These are phyloP conservation scores for Corydoras sp. DNA, from an alignment of 2,113 vertebrate species.

Conservation along the genomic window DNA sequence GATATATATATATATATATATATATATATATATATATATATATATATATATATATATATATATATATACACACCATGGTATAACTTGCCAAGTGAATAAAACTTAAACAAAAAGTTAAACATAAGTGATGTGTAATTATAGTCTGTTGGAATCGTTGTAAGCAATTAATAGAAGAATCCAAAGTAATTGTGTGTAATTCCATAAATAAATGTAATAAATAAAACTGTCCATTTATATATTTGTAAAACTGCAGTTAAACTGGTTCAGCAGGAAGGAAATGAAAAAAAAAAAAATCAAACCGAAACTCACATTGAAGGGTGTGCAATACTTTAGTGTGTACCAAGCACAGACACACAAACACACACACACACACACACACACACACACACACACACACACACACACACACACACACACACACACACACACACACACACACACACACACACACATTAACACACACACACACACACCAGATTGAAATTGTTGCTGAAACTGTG, in stretches of 20 bases:
- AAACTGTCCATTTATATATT: neutral
- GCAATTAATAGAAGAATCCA: too few relatives aligned
- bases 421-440: constrained; percentile 32
- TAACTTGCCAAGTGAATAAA: too few relatives aligned
- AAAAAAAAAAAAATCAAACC: neutral
- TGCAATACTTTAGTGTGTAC: neutral
- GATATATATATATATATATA: too few relatives aligned
- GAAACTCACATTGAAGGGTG: neutral
- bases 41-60: too few relatives aligned
- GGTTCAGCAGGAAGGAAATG: neutral
- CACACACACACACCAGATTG: constrained; percentile 3
- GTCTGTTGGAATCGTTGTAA: too few relatives aligned
- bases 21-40: too few relatives aligned
- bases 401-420: constrained; percentile 19
- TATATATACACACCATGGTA: too few relatives aligned
- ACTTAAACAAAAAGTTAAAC: too few relatives aligned
- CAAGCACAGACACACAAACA: constrained; percentile 26
- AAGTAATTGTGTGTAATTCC: too few relatives aligned
- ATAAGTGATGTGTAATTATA: too few relatives aligned
- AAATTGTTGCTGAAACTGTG: constrained; percentile 47
- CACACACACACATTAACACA: constrained; percentile 22
- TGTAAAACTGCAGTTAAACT: neutral
- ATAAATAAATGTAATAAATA: neutral
- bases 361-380: constrained; percentile 28
- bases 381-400: constrained; percentile 26